Base-by-base conservation (phyloP, 2,888 invertebrate genomes). In the Eudasyphora cyanicolor region DNA sequence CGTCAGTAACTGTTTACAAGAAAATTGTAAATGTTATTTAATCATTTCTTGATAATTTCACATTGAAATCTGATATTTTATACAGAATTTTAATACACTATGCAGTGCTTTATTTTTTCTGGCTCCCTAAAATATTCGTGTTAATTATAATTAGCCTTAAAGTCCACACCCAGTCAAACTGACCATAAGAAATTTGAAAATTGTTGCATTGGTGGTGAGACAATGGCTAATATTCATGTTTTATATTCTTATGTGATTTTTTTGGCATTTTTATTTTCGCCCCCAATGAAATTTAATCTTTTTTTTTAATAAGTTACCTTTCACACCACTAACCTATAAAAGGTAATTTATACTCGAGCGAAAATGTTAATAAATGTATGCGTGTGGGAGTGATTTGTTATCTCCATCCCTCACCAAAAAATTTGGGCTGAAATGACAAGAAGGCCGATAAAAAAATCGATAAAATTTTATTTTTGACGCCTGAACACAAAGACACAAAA, bases 291-390 rank as follows among this genome's bases (percentile, higher is more conserved):
- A 62, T 32, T 62, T 62, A 17, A 17, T 62, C 62, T 32, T 8
- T 14, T 8, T 29, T n/a, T 38, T 38, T 4, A 7, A 7, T 21
- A 19, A 1, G 24, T 21, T 2, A 10, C 17, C 21, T 62, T 29
- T 1, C 32, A 62, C 57, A 60, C 6, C 7, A 38, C 38, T n/a
- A 38, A 57, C 49, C 27, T 57, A 12, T 5, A 4, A 17, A 10
- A 60, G 60, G 60, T 60, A 60, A 60, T 60, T 32, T 60, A 60
- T 60, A 60, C 60, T n/a, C 60, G 60, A 60, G 60, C 7, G 60
- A 60, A 49, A 19, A 60, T 27, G 27, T 57, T 10, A 21, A n/a
- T 45, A n/a, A 45, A n/a, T 45, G 45, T 45, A 45, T 45, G 45
- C 12, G 12, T 38, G n/a, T n/a, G n/a, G n/a, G n/a, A n/a, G n/a